Conservation (phyloP, 2,888 invertebrate species). For the Cosmorhoe ocellata region DNA sequence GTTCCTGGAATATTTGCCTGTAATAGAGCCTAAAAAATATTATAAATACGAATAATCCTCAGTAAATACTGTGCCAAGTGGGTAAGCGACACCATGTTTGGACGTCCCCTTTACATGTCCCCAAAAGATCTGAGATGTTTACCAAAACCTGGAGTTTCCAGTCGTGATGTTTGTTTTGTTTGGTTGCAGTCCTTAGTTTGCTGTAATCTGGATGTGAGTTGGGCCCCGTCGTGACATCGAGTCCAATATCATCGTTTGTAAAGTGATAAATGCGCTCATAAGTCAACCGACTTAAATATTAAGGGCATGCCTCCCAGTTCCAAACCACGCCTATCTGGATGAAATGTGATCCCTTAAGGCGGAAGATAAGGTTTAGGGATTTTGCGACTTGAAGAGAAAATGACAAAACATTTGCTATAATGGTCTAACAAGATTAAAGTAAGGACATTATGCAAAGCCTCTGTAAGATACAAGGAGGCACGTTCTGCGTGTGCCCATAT, state of each 20-base stretch:
- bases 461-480: constrained; percentile 27
- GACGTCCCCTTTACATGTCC: too few species aligned
- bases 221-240: constrained; percentile 1
- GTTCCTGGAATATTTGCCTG: too few species aligned
- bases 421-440: constrained; percentile 32
- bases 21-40: too few species aligned
- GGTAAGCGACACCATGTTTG: too few species aligned
- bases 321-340: constrained; percentile 11
- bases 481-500: constrained; percentile 20
- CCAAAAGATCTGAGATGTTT: too few species aligned
- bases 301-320: constrained; percentile 11
- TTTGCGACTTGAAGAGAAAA: constrained; percentile 22
- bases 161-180: too few species aligned
- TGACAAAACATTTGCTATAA: constrained; percentile 33
- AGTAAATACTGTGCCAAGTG: too few species aligned
- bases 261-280: constrained; percentile 19
- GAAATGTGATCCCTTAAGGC: constrained; percentile 11
- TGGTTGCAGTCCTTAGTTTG: too few species aligned
- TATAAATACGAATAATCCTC: too few species aligned
- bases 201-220: too few species aligned
- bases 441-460: constrained; percentile 33
- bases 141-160: too few species aligned
- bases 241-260: constrained; percentile 19
- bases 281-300: constrained; percentile 15
- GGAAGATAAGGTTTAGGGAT: constrained; percentile 4